Base-by-base conservation (phyloP, 2,797 vertebrate genomes). In the Lacerta agilis region DNA sequence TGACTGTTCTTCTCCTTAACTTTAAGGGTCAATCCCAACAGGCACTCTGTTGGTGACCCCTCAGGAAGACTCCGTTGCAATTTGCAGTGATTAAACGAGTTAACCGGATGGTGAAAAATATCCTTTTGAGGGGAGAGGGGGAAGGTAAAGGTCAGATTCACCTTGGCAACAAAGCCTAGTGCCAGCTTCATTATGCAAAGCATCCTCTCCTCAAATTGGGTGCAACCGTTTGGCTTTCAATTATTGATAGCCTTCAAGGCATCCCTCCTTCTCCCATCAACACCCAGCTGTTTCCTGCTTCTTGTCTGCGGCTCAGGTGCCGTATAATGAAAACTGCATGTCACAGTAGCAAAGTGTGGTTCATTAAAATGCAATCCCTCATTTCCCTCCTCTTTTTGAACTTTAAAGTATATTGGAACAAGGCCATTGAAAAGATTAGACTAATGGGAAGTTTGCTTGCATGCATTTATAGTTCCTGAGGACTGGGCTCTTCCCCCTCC, bases 191-290 rank as follows among this genome's bases (percentile, higher is more conserved):
- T 87, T 94, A 88, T 83, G 88, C 78, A 92, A 18, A 95, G 93
- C 93, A 90, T 90, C 88, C 92, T 89, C 94, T 88, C 92, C 89
- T 89, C 92, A 92, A 94, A 94, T 90, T 94, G 91, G 82, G 89
- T 86, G 92, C 89, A 94, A 87, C 89, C 92, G 93, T 94, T 94
- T 94, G 92, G 83, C 87, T 92, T 92, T 95, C 93, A 93, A 95
- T 95, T 95, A 95, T 94, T 93, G 89, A 95, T 93, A 81, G 81
- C 87, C 75, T 90, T 90, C 92, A 93, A 95, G 89, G 87, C 91
- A 89, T 91, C 94, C 64, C 87, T 91, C 89, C 92, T 9, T 0
- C 87, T 6, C 87, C 89, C 90, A 6, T 79, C 93, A 87, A 41
- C 27, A 64, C 36, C 79, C 83, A 87, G 72, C 89, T 94, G 89